These are phyloP conservation scores for Prenolepis imparis DNA, from an alignment of 2,888 invertebrate genomes.

Conservation along the genomic window DNA sequence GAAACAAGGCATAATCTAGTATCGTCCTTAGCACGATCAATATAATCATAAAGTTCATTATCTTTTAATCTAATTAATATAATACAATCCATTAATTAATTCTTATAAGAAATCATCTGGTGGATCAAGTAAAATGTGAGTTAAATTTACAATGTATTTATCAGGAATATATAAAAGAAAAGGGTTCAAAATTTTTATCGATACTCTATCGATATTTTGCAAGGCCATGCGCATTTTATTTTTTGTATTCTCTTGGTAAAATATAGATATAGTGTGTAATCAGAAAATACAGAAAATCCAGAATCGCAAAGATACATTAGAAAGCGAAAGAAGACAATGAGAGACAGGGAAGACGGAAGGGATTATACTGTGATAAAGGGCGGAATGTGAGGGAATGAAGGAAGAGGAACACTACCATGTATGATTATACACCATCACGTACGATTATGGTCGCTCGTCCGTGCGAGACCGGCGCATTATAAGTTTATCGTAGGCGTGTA, in stretches of 20 bases:
- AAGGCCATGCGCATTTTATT: background rate
- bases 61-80: conserved; percentile 70
- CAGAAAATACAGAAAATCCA: background rate
- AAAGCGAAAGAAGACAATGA: conserved; percentile 2
- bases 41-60: conserved; percentile 76
- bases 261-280: background rate
- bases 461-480: conserved; percentile 74
- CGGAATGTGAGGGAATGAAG: conserved; percentile 52
- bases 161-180: too few relatives aligned
- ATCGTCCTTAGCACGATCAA: conserved; percentile 71
- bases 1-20: background rate
- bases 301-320: conserved; percentile 16
- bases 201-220: background rate
- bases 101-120: too few relatives aligned
- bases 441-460: conserved; percentile 75
- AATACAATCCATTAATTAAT: too few relatives aligned
- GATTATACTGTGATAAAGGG: conserved; percentile 33
- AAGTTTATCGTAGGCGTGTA: conserved; percentile 76
- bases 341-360: background rate
- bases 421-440: conserved; percentile 77
- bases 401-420: conserved; percentile 68
- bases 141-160: too few relatives aligned
- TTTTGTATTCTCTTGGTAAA: background rate
- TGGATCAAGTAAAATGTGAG: too few relatives aligned
- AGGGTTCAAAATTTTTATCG: background rate